A percentile compares a stretch with the other conserved stretches of the same genome.
Evolutionary conservation across 2,797 vertebrate species (phyloP).

Genomic region (Chelon auratus): DNA sequence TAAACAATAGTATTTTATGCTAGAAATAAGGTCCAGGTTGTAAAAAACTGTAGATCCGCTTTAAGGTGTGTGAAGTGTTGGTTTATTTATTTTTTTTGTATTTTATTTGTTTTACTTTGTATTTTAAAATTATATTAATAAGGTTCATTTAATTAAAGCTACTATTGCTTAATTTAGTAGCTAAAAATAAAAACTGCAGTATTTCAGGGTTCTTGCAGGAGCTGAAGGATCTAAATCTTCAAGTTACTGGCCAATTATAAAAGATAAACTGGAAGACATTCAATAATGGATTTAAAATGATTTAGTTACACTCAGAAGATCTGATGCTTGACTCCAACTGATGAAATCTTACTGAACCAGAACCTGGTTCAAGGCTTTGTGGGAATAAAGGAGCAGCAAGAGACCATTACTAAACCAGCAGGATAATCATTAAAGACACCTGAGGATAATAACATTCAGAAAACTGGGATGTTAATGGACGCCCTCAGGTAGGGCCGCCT

Average conservation of each 20-base stretch:
- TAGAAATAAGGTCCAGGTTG: too few species aligned
- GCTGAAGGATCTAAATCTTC: not conserved
- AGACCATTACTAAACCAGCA: constrained; percentile 11
- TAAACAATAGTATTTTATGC: too few species aligned
- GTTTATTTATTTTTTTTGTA: too few species aligned
- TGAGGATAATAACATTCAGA: constrained; percentile 29
- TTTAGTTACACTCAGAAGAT: not conserved
- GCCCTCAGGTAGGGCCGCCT: constrained; percentile 20
- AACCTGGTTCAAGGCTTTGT: constrained; percentile 1
- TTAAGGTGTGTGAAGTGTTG: too few species aligned
- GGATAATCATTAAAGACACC: constrained; percentile 19
- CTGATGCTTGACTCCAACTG: not conserved
- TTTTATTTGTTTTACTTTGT: too few species aligned
- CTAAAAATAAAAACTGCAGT: too few species aligned
- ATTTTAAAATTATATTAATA: too few species aligned
- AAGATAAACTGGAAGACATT: not conserved
- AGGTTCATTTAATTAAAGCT: too few species aligned
- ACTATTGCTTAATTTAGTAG: too few species aligned
- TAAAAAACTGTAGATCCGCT: too few species aligned
- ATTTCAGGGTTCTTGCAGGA: not conserved
- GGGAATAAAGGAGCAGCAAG: constrained; percentile 4
- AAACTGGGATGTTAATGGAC: constrained; percentile 17
- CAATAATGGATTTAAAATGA: not conserved
- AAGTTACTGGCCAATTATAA: not conserved
- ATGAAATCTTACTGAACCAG: not conserved